Base-by-base conservation (phyloP, 2,888 invertebrate species). In the Eledona agricola region DNA sequence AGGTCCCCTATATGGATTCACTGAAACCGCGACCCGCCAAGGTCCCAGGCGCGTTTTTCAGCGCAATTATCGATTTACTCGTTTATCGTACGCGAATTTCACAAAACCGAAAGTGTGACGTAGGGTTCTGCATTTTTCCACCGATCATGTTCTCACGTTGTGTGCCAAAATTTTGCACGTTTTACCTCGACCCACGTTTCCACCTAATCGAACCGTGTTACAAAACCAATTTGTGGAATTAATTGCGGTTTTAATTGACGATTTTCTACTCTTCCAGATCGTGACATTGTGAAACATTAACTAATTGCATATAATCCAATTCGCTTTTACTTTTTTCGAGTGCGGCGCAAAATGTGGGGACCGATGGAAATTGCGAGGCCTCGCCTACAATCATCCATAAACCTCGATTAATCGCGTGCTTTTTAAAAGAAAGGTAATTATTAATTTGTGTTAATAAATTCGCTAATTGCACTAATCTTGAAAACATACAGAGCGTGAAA, bases 401-500 rank as follows among this genome's bases (percentile, higher is more conserved):
- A 15, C 10, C 28, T 29, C 20, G 29, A 37, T 19, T 49, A 20
- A 6, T 16, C n/a, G 23, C 25, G n/a, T n/a, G n/a, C n/a, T n/a
- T 31, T 22, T 13, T 29, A 45, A 47, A 45, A 47, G 47, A 47
- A 40, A 31, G 49, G 31, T 12, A 50, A 50, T 46, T 52, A 52
- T 52, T 20, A 52, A 46, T 46, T 40, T 38, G 38, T 47, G 47
- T 42, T 53, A 53, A 50, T 47, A 47, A 47, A 47, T 50, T 32
- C 49, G 32, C 49, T 50, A 40, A 52, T 46, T 52, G 38, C 15
- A 23, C 34, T 53, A 53, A 20, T 40, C 53, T 40, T 38, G 22
- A 53, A 47, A 53, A 16, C 15, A 32, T 53, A 6, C 34, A 53
- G 53, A 53, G 53, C 53, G 35, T 23, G 25, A 51, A n/a, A 52